A percentile compares a stretch with the other conserved stretches of the same genome.
Evolutionary conservation across 2,797 vertebrate species (phyloP).

Genomic region (Luscinia megarhynchos): DNA sequence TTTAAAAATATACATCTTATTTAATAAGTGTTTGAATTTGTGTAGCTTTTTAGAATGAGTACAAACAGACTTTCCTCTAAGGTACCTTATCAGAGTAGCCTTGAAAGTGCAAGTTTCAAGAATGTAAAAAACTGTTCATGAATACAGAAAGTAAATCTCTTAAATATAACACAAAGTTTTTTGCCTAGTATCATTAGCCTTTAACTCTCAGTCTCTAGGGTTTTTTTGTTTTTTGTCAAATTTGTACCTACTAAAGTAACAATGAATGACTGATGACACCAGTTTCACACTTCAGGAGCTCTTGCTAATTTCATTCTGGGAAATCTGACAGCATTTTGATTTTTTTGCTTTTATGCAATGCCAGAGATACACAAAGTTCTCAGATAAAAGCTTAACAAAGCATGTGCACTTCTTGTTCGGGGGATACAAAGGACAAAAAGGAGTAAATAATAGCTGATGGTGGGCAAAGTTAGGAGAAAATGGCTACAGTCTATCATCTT

Average conservation of each 20-base stretch:
- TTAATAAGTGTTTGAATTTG: not conserved
- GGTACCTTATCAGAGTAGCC: not conserved
- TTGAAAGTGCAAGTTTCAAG: not conserved
- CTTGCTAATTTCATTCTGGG: not conserved
- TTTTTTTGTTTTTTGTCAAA: not conserved
- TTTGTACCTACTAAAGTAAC: not conserved
- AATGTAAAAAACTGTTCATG: not conserved
- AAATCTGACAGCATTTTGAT: not conserved
- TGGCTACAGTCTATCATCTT: not conserved
- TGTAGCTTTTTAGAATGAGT: not conserved
- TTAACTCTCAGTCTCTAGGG: not conserved
- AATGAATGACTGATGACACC: not conserved
- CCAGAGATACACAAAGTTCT: not conserved
- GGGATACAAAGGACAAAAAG: not conserved
- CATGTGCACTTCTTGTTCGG: not conserved
- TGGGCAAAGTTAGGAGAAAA: not conserved
- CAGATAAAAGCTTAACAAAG: not conserved
- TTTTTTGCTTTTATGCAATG: not conserved
- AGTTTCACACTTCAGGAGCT: not conserved
- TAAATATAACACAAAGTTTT: not conserved
- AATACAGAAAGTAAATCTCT: not conserved
- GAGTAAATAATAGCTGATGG: not conserved
- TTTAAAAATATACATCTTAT: constrained; percentile 35
- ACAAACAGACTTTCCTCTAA: not conserved
- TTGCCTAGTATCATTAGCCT: not conserved